Percentiles rank a stretch among this genome's conserved stretches.
Evolutionary conservation across 2,888 invertebrate species (phyloP).

Genomic region (Drosophila pegasa): DNA sequence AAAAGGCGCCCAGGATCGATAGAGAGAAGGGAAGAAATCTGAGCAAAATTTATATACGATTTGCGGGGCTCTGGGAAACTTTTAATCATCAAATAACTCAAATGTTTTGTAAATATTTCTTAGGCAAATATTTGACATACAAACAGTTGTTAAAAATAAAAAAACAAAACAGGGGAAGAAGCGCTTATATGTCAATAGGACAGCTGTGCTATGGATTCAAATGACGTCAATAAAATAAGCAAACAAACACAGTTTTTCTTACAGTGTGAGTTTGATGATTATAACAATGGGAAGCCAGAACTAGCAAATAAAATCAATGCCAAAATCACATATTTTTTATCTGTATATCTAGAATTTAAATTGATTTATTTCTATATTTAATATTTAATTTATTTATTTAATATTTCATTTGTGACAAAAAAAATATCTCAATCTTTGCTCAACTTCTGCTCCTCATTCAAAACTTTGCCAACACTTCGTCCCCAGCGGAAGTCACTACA

Average conservation of each 20-base stretch:
- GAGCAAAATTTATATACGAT: background rate
- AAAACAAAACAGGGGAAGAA: background rate
- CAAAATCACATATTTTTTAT: background rate
- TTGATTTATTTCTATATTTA: background rate
- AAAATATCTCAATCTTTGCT: background rate
- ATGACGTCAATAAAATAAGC: slow-evolving; percentile 12
- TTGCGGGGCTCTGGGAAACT: background rate
- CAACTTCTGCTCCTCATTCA: background rate
- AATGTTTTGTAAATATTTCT: background rate
- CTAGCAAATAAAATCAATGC: too few relatives aligned
- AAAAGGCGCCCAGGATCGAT: background rate
- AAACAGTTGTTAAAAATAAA: background rate
- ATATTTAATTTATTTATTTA: background rate
- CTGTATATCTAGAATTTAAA: background rate
- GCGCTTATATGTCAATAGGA: slow-evolving; percentile 5
- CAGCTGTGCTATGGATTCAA: slow-evolving; percentile 8
- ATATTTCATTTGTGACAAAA: background rate
- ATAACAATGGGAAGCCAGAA: background rate
- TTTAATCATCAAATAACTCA: background rate
- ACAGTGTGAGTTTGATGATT: slow-evolving; percentile 1
- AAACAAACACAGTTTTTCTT: background rate
- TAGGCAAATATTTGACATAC: slow-evolving; percentile 12
- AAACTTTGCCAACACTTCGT: background rate
- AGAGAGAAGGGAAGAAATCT: background rate
- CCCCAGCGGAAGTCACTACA: slow-evolving; percentile 22